These are phyloP conservation scores for Schizaphis graminum DNA, from an alignment of 2,888 invertebrate genomes.

Conservation along the genomic window DNA sequence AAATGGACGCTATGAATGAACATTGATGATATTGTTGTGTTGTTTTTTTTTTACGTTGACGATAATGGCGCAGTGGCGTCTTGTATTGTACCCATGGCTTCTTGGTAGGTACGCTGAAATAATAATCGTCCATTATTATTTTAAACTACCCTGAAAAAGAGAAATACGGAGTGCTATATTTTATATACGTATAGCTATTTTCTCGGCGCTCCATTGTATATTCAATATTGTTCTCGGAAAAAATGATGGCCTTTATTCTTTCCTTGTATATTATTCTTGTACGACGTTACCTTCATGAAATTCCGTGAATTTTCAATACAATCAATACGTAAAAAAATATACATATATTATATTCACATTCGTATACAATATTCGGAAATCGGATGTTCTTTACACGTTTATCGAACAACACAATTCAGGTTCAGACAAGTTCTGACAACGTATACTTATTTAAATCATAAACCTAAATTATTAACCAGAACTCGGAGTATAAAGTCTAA, in stretches of 20 bases:
- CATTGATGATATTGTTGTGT: background rate
- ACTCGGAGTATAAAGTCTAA: background rate
- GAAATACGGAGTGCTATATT: background rate
- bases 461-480: background rate
- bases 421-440: background rate
- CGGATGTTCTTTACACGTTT: background rate
- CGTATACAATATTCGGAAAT: background rate
- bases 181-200: background rate
- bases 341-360: background rate
- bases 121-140: slow-evolving; percentile 24
- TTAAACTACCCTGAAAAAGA: background rate
- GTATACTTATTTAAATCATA: background rate
- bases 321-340: background rate
- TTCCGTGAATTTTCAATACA: background rate
- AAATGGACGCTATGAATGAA: background rate
- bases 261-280: background rate
- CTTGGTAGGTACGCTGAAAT: background rate
- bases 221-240: slow-evolving; percentile 34
- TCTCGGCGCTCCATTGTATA: background rate
- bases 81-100: slow-evolving; percentile 14
- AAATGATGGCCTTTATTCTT: slow-evolving; percentile 14
- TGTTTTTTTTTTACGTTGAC: background rate
- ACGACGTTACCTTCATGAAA: background rate
- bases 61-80: background rate
- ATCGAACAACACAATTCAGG: background rate